These are phyloP conservation scores for Coryphaenoides rupestris DNA, from an alignment of 2,113 vertebrate genomes.

Conservation along the genomic window DNA sequence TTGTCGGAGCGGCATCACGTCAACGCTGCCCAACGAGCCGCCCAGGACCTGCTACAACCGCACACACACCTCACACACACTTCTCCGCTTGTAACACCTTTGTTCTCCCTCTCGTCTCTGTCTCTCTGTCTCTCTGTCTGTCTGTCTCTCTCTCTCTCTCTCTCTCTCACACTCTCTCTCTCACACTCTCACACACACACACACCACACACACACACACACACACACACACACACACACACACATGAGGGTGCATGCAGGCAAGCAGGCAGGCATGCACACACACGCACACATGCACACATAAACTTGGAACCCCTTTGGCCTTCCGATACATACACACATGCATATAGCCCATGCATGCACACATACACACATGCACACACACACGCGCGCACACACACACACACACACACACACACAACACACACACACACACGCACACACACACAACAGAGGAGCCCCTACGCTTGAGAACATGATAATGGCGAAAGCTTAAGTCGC, in stretches of 20 bases:
- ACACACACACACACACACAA: too few relatives aligned
- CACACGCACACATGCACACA: background rate
- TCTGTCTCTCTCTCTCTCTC: too few relatives aligned
- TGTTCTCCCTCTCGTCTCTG: background rate
- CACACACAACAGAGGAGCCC: too few relatives aligned
- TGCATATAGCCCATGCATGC: too few relatives aligned
- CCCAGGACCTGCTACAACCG: too few relatives aligned
- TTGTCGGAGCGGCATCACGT: slow-evolving; percentile 58
- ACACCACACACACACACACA: background rate
- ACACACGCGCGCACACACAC: background rate
- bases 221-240: slow-evolving; percentile 7
- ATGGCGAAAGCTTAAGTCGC: slow-evolving; percentile 1
- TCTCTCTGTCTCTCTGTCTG: background rate
- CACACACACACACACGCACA: too few relatives aligned
- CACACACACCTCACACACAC: too few relatives aligned
- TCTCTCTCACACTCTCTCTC: slow-evolving; percentile 5
- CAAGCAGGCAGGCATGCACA: background rate
- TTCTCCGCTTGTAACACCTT: too few relatives aligned
- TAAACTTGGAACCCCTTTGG: too few relatives aligned
- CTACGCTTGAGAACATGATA: too few relatives aligned
- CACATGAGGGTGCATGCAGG: background rate
- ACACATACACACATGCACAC: background rate
- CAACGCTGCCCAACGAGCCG: slow-evolving; percentile 26
- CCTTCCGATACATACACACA: slow-evolving; percentile 3
- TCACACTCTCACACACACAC: too few relatives aligned